Percentiles rank a stretch among this genome's conserved stretches.
Evolutionary conservation across 2,797 vertebrate genomes (phyloP).

Genomic region (Cuniculus paca): DNA sequence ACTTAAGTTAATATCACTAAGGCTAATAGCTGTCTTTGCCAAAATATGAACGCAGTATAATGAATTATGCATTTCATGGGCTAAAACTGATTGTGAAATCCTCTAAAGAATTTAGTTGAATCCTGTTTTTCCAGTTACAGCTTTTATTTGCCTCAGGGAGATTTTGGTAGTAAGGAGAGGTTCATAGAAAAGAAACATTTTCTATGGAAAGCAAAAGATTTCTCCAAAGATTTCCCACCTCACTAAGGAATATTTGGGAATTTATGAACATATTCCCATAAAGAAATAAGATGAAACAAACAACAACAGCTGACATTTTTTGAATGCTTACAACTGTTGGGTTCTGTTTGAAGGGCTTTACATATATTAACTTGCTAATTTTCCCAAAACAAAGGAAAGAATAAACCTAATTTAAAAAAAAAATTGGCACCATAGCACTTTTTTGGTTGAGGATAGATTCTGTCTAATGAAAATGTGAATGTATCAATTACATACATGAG

Average conservation of each 20-base stretch:
- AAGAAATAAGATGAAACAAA: not conserved
- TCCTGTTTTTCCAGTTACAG: conserved; percentile 80
- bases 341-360: conserved; percentile 54
- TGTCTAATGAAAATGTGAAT: conserved; percentile 12
- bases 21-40: conserved; percentile 69
- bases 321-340: conserved; percentile 21
- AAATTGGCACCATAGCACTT: not conserved
- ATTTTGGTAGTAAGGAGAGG: conserved; percentile 60
- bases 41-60: conserved; percentile 74
- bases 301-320: conserved; percentile 24
- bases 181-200: conserved; percentile 47
- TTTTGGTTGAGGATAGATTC: not conserved
- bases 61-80: conserved; percentile 79
- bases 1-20: conserved; percentile 53
- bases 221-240: not conserved
- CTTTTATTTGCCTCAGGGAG: conserved; percentile 75
- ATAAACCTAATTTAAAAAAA: conserved; percentile 23
- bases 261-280: conserved; percentile 33
- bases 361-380: conserved; percentile 40
- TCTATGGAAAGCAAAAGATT: conserved; percentile 24
- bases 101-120: conserved; percentile 76
- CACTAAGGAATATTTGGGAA: conserved; percentile 62
- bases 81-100: conserved; percentile 76
- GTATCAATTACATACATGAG: not conserved
- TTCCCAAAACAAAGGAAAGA: conserved; percentile 63